Evolutionary conservation across 2,113 vertebrate species (phyloP), one percentile per base, ranked within the genome.

Genomic region (Tyrannus savana): DNA sequence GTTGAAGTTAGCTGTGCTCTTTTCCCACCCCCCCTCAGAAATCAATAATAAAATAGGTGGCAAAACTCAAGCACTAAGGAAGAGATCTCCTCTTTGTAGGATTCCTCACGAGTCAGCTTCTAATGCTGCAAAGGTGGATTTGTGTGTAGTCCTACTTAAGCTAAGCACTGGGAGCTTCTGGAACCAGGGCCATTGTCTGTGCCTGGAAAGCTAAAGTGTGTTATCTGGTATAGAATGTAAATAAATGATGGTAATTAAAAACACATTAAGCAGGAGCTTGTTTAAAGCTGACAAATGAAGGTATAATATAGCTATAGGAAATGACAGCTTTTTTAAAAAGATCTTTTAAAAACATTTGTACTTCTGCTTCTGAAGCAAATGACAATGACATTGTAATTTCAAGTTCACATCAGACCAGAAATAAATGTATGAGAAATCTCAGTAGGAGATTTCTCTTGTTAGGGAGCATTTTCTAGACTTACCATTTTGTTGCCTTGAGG

Each of bases 161-260:
- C 3, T 11, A 8, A 52, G 42, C 12, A 2, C 31, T 58, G 59
- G 25, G 25, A 77, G 72, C 6, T 68, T 63, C 52, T 5, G 9
- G 42, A 77, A n/a, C 21, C 6, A 63, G 42, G 55, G 50, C 67
- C 49, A 3, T 4, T 46, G 25, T 41, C 60, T 49, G 2, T 8
- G 35, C 35, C 35, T 44, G 64, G 35, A 66, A 84, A 87, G 52
- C 35, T 33, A 7, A 28, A 66, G 22, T 23, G 18, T 58, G 24
- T 81, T 96, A 64, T 56, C 56, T 93, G 15, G 18, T 42, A 39
- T 47, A 59, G 85, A 86, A 55, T 68, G 31, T 74, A 88, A 91
- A 85, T 75, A 94, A 69, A 67, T 58, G 2, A 14, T 33, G 68
- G 47, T 42, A 72, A 87, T 84, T 96, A 94, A 88, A 93, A 93